phyloP scores from a whole-genome alignment of 2,797 vertebrate species.

The Myiotriccus ornatus region DNA sequence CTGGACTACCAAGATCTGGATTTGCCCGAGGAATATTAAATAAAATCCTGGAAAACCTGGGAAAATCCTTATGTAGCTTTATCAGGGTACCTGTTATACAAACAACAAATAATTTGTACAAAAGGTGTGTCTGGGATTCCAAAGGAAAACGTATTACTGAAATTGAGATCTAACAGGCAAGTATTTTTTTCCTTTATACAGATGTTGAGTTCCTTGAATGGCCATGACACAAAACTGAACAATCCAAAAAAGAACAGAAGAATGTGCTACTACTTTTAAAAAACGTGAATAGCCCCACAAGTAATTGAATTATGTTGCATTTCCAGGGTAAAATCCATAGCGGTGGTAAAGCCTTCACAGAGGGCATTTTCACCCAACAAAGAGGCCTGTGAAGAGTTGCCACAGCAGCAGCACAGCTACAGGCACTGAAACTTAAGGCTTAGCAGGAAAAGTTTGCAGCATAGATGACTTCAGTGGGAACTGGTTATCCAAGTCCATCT shows the following conservation, averaged over 20 bases:
- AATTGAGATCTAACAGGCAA: not conserved
- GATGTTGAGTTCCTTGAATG: not conserved
- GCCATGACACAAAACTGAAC: not conserved
- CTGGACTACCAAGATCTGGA: not conserved
- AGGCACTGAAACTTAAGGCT: not conserved
- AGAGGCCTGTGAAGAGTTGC: not conserved
- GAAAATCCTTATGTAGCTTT: not conserved
- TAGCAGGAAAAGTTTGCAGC: not conserved
- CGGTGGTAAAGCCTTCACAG: not conserved
- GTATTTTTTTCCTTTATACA: not conserved
- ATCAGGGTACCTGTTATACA: not conserved
- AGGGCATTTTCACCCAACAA: not conserved
- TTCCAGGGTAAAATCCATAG: not conserved
- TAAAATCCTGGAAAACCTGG: not conserved
- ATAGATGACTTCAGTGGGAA: not conserved
- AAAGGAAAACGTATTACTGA: not conserved
- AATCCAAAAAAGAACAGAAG: not conserved
- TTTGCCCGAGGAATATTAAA: not conserved
- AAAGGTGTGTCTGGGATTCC: not conserved
- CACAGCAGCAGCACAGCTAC: not conserved
- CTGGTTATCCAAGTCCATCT: not conserved
- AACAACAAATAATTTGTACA: not conserved
- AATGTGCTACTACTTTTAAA: not conserved
- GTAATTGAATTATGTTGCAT: not conserved
- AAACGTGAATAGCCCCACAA: not conserved